Conservation (phyloP, 2,113 vertebrate genomes). For the Catagonus wagneri region DNA sequence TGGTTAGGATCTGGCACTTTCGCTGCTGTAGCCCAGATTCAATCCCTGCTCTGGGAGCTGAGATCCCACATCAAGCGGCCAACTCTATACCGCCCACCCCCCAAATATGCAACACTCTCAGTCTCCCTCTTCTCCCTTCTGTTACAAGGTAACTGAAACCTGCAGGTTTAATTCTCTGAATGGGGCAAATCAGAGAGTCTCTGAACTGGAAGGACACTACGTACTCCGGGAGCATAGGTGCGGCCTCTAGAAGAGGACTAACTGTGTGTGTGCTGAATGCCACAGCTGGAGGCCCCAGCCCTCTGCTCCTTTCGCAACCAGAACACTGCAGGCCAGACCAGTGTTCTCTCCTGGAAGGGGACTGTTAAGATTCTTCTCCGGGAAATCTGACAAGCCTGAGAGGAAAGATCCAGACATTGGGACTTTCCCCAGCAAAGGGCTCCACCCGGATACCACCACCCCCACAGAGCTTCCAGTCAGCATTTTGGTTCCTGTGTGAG, state of each 20-base stretch:
- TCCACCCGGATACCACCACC: no score
- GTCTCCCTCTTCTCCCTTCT: no score
- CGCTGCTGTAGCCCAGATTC: not conserved
- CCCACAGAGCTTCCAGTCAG: not conserved
- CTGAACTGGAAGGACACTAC: no score
- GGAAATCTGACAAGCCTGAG: not conserved
- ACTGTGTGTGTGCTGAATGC: fast-evolving
- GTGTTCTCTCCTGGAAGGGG: not conserved
- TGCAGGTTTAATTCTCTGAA: not conserved
- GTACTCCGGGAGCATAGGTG: not conserved
- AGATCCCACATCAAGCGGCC: not conserved
- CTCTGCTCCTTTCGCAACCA: not conserved
- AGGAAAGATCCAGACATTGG: not conserved
- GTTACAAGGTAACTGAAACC: no score
- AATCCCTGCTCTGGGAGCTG: not conserved
- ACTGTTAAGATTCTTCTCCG: not conserved
- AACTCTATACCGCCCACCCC: no score
- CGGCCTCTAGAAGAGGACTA: no score
- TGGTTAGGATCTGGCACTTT: not conserved
- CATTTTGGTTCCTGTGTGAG: not conserved
- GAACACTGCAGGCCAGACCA: not conserved
- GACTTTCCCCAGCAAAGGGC: not conserved
- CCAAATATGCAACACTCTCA: not conserved
- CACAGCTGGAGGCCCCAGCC: not conserved
- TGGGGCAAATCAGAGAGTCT: not conserved